Conservation (phyloP, 2,797 vertebrate species). For the Scomberomorus guttatus region DNA sequence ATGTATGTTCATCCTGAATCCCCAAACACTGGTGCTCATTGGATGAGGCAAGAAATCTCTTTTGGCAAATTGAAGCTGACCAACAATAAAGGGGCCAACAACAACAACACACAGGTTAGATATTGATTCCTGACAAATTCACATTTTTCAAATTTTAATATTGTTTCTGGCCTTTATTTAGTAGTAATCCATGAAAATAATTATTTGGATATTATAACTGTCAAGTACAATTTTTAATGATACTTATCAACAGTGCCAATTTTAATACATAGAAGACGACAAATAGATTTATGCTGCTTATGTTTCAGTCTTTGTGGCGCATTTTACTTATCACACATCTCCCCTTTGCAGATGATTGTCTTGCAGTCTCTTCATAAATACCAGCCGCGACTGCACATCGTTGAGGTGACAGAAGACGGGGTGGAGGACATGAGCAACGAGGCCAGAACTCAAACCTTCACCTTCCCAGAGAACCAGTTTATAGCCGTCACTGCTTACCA, state of each 20-base stretch:
- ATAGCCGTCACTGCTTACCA: slow-evolving; percentile 98
- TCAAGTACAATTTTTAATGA: neutral
- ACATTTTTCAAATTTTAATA: neutral
- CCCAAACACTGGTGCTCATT: slow-evolving; percentile 97
- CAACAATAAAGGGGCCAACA: slow-evolving; percentile 98
- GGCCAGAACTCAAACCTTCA: slow-evolving; percentile 95
- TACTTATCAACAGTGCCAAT: neutral
- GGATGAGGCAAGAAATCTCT: slow-evolving; percentile 99
- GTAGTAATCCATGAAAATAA: neutral
- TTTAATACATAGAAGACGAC: neutral
- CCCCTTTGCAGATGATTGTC: slow-evolving; percentile 93
- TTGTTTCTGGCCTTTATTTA: neutral
- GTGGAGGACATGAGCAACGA: slow-evolving; percentile 96
- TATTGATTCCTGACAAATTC: neutral
- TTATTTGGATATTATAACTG: neutral
- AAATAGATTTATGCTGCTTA: neutral
- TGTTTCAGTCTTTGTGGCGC: neutral
- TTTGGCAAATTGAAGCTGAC: slow-evolving; percentile 98
- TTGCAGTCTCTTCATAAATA: slow-evolving; percentile 98
- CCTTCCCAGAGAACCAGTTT: slow-evolving; percentile 98
- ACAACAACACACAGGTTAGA: slow-evolving; percentile 96
- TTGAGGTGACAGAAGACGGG: slow-evolving; percentile 97
- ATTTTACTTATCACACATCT: slow-evolving; percentile 11
- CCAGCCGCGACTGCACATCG: slow-evolving; percentile 96
- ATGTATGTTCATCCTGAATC: slow-evolving; percentile 98